A percentile compares a stretch with the other conserved stretches of the same genome.
These are phyloP conservation scores for Taurulus bubalis DNA, from an alignment of 2,113 vertebrate species.

Conservation along the genomic window DNA sequence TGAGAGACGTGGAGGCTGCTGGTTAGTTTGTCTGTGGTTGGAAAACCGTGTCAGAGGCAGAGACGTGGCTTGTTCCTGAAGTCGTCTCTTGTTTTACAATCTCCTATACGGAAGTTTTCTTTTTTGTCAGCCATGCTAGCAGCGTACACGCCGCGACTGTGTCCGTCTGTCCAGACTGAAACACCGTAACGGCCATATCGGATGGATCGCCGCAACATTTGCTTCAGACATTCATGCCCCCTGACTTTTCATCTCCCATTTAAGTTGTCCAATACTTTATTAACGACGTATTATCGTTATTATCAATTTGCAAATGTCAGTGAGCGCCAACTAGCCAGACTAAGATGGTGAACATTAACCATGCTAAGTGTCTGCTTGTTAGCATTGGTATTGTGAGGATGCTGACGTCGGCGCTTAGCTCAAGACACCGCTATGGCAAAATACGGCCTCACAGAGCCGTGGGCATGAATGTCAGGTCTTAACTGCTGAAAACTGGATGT, in stretches of 20 bases:
- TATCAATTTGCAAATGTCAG: background rate
- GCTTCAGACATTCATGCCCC: background rate
- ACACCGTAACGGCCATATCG: background rate
- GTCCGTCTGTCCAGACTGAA: background rate
- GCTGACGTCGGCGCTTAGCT: background rate
- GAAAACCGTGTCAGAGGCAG: constrained; percentile 12
- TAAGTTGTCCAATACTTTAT: background rate
- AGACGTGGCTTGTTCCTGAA: background rate
- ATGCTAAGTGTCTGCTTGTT: too few species aligned
- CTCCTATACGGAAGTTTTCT: background rate
- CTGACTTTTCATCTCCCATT: background rate
- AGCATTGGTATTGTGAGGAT: background rate
- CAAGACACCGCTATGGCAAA: too few species aligned
- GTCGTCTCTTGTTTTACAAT: background rate
- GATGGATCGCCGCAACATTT: background rate
- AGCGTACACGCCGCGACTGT: background rate
- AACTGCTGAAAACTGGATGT: background rate
- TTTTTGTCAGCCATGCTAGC: background rate
- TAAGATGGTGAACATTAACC: background rate
- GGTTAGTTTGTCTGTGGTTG: constrained; percentile 32
- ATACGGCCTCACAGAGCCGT: too few species aligned
- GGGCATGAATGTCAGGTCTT: background rate
- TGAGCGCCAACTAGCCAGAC: background rate
- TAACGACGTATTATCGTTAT: background rate
- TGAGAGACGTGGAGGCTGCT: constrained; percentile 27